These are phyloP conservation scores for Temnopleurus reevesii DNA, from an alignment of 53 echinoderm and acorn worm genomes.

Conservation along the genomic window DNA sequence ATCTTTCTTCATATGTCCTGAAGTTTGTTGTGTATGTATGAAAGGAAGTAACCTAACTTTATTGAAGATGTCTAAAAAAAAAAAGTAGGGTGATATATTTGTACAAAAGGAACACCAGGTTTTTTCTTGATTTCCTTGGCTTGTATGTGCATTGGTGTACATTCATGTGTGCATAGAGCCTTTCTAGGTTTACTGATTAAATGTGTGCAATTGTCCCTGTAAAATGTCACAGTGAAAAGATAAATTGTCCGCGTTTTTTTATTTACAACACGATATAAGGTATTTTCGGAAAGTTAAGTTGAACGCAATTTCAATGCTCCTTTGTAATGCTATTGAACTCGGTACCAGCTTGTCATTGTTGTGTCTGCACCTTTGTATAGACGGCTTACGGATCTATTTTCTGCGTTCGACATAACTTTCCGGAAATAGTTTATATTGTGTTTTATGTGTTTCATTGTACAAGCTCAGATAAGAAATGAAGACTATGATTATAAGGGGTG, in stretches of 20 bases:
- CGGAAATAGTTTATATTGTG: too few species aligned
- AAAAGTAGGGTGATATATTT: background rate
- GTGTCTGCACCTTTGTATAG: too few species aligned
- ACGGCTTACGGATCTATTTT: too few species aligned
- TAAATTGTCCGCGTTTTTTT: background rate
- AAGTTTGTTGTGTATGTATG: conserved; percentile 36
- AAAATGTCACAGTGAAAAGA: conserved; percentile 44
- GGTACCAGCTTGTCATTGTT: too few species aligned
- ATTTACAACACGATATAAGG: too few species aligned
- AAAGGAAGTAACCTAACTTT: background rate
- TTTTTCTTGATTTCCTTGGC: background rate
- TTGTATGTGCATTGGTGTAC: conserved; percentile 36
- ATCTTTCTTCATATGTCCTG: conserved; percentile 23
- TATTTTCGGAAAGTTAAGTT: too few species aligned
- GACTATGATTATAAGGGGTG: too few species aligned
- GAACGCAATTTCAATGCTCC: too few species aligned
- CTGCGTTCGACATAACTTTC: too few species aligned
- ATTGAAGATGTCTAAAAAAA: background rate
- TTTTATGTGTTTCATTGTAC: too few species aligned
- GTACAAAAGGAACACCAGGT: background rate
- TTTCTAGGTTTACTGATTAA: conserved; percentile 9
- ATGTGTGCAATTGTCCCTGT: conserved; percentile 52
- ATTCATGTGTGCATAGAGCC: conserved; percentile 33
- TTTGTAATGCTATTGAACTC: too few species aligned
- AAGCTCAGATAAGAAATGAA: too few species aligned